Conservation (phyloP, 2,888 invertebrate species). For the Eupithecia subfuscata region DNA sequence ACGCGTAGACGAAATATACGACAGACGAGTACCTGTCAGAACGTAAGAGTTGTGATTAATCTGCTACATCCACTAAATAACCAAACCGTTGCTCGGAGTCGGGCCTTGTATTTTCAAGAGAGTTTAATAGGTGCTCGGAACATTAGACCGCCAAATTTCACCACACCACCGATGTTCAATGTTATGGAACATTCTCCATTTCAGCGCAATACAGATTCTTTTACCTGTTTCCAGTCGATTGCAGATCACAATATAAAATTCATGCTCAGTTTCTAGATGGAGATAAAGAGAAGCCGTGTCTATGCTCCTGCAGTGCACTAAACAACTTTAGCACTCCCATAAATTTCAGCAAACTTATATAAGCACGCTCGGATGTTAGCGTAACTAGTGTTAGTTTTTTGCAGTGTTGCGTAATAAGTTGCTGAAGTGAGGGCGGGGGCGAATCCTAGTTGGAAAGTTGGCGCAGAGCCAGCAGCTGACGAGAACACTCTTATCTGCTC, state of each 20-base stretch:
- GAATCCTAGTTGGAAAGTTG: conserved; percentile 55
- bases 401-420: conserved; percentile 60
- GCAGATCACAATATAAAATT: background rate
- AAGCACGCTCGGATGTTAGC: conserved; percentile 17
- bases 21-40: background rate
- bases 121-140: conserved; percentile 4
- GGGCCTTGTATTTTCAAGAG: background rate
- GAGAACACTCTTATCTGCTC: conserved; percentile 62
- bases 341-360: conserved; percentile 7
- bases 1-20: background rate
- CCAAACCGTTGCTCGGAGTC: background rate
- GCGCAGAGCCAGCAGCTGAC: conserved; percentile 67
- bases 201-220: conserved; percentile 1
- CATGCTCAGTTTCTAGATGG: background rate
- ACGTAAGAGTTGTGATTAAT: background rate
- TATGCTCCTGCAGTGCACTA: conserved; percentile 2
- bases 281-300: background rate
- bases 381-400: conserved; percentile 43
- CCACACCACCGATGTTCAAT: conserved; percentile 16
- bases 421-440: conserved; percentile 48
- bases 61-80: background rate
- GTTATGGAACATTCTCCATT: conserved; percentile 17
- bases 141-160: conserved; percentile 5
- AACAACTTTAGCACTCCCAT: conserved; percentile 3
- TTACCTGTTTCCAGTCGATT: conserved; percentile 3